Evolutionary conservation across 2,113 vertebrate genomes (phyloP), one percentile per base, ranked within the genome.

Genomic region (Scalopus aquaticus): DNA sequence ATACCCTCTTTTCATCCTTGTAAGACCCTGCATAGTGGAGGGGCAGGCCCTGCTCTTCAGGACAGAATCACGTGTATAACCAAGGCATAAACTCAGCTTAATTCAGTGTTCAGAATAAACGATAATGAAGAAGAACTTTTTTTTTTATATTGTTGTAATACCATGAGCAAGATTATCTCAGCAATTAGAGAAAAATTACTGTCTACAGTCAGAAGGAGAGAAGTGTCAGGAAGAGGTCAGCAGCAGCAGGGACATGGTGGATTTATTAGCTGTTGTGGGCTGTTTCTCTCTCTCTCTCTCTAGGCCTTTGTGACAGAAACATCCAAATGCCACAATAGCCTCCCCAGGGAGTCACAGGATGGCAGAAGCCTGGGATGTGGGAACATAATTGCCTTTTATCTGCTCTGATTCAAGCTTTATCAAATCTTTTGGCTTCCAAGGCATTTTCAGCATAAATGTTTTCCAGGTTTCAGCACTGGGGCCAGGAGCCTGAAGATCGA

Each of bases 261-360:
- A 24, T 95, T 86, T 91, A 84, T 94, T 88, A 67, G 76, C 83
- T 54, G 69, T 49, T 79, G 84, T 96, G 54, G 88, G 39, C 92
- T 93, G n/a, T 88, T 96, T 97, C 62, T 69, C 87, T 90, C 54
- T 92, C 79, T 88, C 42, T 2, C 54, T 92, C 79, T 88, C 42
- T 2, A 69, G 72, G 72, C 39, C 58, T 96, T 79, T 77, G 90
- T 77, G 65, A 96, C 46, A 74, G 51, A 95, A 95, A 69, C 60
- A 95, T 49, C 44, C 6, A 70, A 82, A 92, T 20, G 58, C 49
- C 77, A 95, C 84, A 51, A 82, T 28, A 42, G 19, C 30, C 85
- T 77, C 65, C 72, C 39, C 60, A 58, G 60, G 72, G 76, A 95
- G 37, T 35, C 4, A 0, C 42, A 84, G 80, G 51, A 65, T 54